A percentile compares a stretch with the other conserved stretches of the same genome.
Evolutionary conservation across 2,113 vertebrate genomes (phyloP).

Genomic region (Pardalotus punctatus): DNA sequence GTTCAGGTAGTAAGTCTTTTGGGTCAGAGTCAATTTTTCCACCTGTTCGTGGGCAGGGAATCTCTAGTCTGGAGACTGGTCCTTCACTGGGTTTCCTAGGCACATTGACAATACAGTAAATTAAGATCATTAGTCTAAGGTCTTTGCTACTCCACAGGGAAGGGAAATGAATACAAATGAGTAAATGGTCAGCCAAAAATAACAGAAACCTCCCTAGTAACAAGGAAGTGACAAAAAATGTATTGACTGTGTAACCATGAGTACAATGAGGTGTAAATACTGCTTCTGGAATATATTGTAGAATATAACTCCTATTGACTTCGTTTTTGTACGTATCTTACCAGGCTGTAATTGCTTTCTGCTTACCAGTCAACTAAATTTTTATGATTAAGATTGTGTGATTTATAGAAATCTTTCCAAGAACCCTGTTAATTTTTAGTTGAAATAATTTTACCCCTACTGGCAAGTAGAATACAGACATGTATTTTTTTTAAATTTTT

Average conservation of each 20-base stretch:
- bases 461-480: neutral
- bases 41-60: rapidly evolving
- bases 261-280: neutral
- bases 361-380: neutral
- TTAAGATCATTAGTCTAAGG: neutral
- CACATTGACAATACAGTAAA: neutral
- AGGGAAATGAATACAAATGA: neutral
- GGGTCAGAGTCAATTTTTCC: neutral
- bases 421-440: neutral
- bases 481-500: neutral
- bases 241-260: neutral
- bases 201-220: neutral
- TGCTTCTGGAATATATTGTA: neutral
- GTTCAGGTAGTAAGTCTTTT: neutral
- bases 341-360: neutral
- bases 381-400: neutral
- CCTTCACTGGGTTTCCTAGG: neutral
- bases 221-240: neutral
- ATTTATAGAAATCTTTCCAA: neutral
- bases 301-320: neutral
- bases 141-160: neutral
- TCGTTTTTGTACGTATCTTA: neutral
- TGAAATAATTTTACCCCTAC: neutral
- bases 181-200: neutral
- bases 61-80: rapidly evolving